These are phyloP conservation scores for Callimorpha dominula DNA, from an alignment of 2,888 invertebrate genomes.

Conservation along the genomic window DNA sequence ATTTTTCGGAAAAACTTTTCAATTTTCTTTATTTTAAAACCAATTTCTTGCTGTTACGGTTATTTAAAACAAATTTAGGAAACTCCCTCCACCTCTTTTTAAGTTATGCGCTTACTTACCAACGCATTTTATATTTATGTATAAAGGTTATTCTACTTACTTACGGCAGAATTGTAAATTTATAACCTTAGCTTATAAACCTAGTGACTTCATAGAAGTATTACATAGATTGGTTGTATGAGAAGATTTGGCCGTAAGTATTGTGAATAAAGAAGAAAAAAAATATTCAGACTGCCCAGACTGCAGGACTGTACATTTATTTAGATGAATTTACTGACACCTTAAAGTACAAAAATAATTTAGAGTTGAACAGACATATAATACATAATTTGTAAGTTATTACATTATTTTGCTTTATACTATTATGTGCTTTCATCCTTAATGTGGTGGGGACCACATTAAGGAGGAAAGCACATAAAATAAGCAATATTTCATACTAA, in stretches of 20 bases:
- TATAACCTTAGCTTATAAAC: not conserved
- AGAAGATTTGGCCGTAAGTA: not conserved
- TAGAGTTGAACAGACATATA: not conserved
- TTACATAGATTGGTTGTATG: not conserved
- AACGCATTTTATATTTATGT: too few relatives aligned
- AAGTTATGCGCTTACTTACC: too few relatives aligned
- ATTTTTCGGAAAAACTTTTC: too few relatives aligned
- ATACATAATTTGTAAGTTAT: too few relatives aligned
- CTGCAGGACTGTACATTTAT: not conserved
- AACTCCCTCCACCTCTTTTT: too few relatives aligned
- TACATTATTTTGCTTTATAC: not conserved
- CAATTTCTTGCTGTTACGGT: too few relatives aligned
- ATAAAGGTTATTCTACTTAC: too few relatives aligned
- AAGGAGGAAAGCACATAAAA: conserved; percentile 5
- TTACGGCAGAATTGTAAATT: not conserved
- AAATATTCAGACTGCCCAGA: not conserved
- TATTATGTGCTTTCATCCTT: too few relatives aligned
- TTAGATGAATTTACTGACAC: not conserved
- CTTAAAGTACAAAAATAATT: not conserved
- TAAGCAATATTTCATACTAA: conserved; percentile 5
- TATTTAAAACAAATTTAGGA: too few relatives aligned
- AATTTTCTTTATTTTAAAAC: too few relatives aligned
- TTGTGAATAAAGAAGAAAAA: not conserved
- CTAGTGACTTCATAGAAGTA: not conserved
- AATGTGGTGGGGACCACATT: too few relatives aligned